These are phyloP conservation scores for Zootermopsis nevadensis DNA, from an alignment of 2,888 invertebrate genomes.

Conservation along the genomic window DNA sequence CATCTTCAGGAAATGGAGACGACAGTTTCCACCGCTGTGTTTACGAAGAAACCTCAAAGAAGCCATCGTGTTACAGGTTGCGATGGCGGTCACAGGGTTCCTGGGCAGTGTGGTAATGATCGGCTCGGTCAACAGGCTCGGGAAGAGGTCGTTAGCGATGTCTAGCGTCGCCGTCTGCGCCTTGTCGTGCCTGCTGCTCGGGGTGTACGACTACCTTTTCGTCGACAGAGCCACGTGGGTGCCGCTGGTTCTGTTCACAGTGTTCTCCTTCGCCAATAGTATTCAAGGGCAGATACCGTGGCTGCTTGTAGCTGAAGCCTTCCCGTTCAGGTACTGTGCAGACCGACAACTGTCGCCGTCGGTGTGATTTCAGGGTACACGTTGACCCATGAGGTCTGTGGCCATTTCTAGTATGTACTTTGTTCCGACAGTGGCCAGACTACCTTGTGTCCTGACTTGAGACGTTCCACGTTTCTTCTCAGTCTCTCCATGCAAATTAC, in stretches of 20 bases:
- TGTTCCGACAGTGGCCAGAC: too few species aligned
- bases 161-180: not conserved
- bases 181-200: not conserved
- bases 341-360: not conserved
- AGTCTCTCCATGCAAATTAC: too few species aligned
- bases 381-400: too few species aligned
- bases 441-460: too few species aligned
- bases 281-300: constrained; percentile 22
- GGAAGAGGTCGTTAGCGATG: not conserved
- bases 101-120: constrained; percentile 7
- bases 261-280: constrained; percentile 7
- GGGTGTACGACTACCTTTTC: not conserved
- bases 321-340: constrained; percentile 13
- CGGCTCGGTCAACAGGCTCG: not conserved
- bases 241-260: not conserved
- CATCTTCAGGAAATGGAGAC: too few species aligned
- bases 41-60: too few species aligned
- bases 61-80: not conserved
- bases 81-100: not conserved
- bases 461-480: too few species aligned
- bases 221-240: constrained; percentile 12
- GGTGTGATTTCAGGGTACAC: too few species aligned
- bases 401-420: too few species aligned
- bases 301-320: constrained; percentile 1
- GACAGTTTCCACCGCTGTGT: not conserved